These are phyloP conservation scores for Bombus huntii DNA, from an alignment of 1,140 invertebrate species.

Conservation along the genomic window DNA sequence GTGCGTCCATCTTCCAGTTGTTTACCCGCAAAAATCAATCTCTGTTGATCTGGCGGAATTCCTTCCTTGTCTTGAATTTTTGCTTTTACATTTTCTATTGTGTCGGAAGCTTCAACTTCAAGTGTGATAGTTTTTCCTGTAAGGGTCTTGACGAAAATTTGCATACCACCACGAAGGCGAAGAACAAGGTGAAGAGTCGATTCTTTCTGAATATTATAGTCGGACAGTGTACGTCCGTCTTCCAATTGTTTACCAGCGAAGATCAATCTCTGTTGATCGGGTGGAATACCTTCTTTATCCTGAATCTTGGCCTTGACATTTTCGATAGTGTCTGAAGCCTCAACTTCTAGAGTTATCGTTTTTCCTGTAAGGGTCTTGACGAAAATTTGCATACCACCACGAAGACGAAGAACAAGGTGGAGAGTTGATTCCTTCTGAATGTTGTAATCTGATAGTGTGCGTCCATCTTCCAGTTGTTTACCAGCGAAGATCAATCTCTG, in stretches of 20 bases:
- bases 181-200: conserved; percentile 91
- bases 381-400: conserved; percentile 88
- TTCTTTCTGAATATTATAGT: conserved; percentile 93
- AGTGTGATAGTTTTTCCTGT: conserved; percentile 89
- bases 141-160: conserved; percentile 88
- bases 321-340: conserved; percentile 90
- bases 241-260: conserved; percentile 92
- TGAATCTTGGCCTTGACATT: conserved; percentile 92
- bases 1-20: conserved; percentile 90
- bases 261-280: conserved; percentile 89
- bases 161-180: conserved; percentile 87
- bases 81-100: conserved; percentile 88
- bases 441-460: conserved; percentile 89
- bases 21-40: conserved; percentile 87
- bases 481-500: conserved; percentile 87
- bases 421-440: conserved; percentile 85
- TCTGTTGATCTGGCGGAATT: conserved; percentile 86
- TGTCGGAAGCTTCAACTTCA: conserved; percentile 87
- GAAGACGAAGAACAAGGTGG: conserved; percentile 87
- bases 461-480: conserved; percentile 89
- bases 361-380: conserved; percentile 89
- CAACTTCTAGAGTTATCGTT: conserved; percentile 89
- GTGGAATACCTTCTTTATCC: conserved; percentile 88
- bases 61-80: conserved; percentile 89
- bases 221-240: conserved; percentile 90